Percentiles rank a stretch among this genome's conserved stretches.
These are phyloP conservation scores for Colletes collaris DNA, from an alignment of 2,888 invertebrate genomes.

Conservation along the genomic window DNA sequence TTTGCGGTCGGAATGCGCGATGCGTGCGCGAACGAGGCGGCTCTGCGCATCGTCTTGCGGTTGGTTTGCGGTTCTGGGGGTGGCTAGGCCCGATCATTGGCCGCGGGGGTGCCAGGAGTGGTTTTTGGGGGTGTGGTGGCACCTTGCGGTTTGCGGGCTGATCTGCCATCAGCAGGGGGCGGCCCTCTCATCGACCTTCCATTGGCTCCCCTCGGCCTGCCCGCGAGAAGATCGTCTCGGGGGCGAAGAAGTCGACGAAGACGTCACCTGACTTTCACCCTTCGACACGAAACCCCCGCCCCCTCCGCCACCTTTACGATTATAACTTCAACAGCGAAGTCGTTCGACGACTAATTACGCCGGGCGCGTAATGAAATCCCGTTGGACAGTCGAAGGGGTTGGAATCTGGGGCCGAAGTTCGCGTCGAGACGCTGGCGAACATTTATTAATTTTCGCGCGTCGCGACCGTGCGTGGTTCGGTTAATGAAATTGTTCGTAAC, in stretches of 20 bases:
- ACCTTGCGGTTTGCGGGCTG: slow-evolving; percentile 83
- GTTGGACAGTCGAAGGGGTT: slow-evolving; percentile 11
- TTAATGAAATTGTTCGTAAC: slow-evolving; percentile 7
- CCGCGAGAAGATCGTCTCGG: slow-evolving; percentile 24
- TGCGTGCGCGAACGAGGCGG: slow-evolving; percentile 71
- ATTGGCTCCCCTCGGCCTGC: slow-evolving; percentile 73
- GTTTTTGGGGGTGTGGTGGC: slow-evolving; percentile 82
- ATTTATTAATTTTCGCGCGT: slow-evolving; percentile 25
- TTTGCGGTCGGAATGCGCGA: slow-evolving; percentile 80
- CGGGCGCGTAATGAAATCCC: slow-evolving; percentile 20
- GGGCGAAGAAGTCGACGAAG: slow-evolving; percentile 55
- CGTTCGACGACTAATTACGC: slow-evolving; percentile 4
- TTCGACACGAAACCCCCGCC: neutral
- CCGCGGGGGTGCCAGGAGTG: slow-evolving; percentile 81
- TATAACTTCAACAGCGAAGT: slow-evolving; percentile 8
- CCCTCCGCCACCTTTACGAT: slow-evolving; percentile 10
- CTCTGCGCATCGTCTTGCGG: slow-evolving; percentile 83
- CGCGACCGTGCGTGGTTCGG: neutral
- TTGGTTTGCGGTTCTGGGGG: slow-evolving; percentile 82
- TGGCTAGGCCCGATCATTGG: slow-evolving; percentile 83
- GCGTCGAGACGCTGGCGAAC: slow-evolving; percentile 2
- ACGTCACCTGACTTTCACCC: slow-evolving; percentile 35
- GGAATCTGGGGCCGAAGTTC: neutral
- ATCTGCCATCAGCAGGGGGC: slow-evolving; percentile 76
- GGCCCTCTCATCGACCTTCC: slow-evolving; percentile 79